phyloP scores from a whole-genome alignment of 1,140 invertebrate species.

The Cyclargus thomasi region DNA sequence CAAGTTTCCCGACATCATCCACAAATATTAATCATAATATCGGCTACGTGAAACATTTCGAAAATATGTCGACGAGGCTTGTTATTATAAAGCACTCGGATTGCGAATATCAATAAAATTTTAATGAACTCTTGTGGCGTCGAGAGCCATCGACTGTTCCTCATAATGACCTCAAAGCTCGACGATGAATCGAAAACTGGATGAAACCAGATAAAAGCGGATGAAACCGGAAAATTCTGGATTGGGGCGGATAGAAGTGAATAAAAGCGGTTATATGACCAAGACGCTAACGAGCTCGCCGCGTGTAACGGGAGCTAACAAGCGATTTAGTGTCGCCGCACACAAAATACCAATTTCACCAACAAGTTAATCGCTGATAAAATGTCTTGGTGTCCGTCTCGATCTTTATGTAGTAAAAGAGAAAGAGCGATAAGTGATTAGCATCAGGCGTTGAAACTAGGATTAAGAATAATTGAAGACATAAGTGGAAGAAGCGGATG shows the following conservation, averaged over 20 bases:
- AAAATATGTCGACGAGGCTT: not conserved
- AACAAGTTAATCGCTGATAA: too few relatives aligned
- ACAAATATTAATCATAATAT: not conserved
- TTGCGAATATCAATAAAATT: slow-evolving; percentile 3
- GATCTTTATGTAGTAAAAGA: too few relatives aligned
- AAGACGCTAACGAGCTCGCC: not conserved
- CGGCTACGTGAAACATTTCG: not conserved
- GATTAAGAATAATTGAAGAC: too few relatives aligned
- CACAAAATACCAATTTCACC: not conserved
- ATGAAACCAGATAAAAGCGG: not conserved
- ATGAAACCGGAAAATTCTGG: not conserved
- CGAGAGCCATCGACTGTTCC: not conserved
- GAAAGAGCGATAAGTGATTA: too few relatives aligned
- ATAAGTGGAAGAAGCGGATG: too few relatives aligned
- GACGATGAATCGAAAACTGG: not conserved
- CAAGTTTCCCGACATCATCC: not conserved
- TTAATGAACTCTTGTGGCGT: slow-evolving; percentile 1
- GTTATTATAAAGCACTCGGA: not conserved
- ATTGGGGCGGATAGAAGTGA: not conserved
- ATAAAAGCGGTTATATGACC: not conserved
- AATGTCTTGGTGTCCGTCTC: too few relatives aligned
- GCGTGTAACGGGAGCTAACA: not conserved
- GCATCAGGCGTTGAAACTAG: too few relatives aligned
- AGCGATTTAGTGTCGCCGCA: not conserved
- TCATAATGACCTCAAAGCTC: slow-evolving; percentile 2